Percentiles rank a stretch among this genome's conserved stretches.
Conservation (phyloP, 2,888 invertebrate species). For the Xestia xanthographa region DNA sequence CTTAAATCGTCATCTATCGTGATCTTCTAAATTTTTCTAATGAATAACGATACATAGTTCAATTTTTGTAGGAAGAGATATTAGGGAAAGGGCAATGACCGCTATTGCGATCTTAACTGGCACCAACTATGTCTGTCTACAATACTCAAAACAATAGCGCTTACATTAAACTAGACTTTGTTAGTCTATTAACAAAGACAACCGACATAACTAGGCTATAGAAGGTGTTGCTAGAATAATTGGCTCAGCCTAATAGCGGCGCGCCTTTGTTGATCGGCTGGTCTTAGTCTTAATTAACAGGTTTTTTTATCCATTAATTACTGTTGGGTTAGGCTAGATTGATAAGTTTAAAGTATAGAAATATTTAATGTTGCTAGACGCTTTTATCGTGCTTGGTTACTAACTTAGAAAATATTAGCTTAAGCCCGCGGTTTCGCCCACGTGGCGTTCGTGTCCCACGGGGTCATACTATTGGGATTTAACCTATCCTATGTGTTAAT, state of each 20-base stretch:
- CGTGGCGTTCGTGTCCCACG: too few species aligned
- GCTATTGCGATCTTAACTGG: too few species aligned
- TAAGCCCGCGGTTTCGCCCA: too few species aligned
- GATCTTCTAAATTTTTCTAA: too few species aligned
- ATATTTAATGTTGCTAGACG: not conserved
- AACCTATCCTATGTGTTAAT: too few species aligned
- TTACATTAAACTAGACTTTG: not conserved
- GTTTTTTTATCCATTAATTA: constrained; percentile 49
- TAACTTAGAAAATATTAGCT: not conserved
- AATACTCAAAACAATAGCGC: not conserved
- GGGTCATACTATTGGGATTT: too few species aligned
- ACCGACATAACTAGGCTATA: not conserved
- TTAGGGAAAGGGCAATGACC: too few species aligned
- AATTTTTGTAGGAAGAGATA: too few species aligned
- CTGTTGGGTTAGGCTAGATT: constrained; percentile 8
- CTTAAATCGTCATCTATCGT: too few species aligned
- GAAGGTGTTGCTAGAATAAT: constrained; percentile 52
- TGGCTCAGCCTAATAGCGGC: constrained; percentile 50
- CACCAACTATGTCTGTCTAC: too few species aligned
- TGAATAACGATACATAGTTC: too few species aligned
- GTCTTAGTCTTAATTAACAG: constrained; percentile 59
- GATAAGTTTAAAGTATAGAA: constrained; percentile 4
- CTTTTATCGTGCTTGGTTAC: not conserved
- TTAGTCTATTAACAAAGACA: constrained; percentile 10
- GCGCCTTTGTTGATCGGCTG: constrained; percentile 51